phyloP scores from a whole-genome alignment of 2,113 vertebrate species.

The Silurus meridionalis region DNA sequence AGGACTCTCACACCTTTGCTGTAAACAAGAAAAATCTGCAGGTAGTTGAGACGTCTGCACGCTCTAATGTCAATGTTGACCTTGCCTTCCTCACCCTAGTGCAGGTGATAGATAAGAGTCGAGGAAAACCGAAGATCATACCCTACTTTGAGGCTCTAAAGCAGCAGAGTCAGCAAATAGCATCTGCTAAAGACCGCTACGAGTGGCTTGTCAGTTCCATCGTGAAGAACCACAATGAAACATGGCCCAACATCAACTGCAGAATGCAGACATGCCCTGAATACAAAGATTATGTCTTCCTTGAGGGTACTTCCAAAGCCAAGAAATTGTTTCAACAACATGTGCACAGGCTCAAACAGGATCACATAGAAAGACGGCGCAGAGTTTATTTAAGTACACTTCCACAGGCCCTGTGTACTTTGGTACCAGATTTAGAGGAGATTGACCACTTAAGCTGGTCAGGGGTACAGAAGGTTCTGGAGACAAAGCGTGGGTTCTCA shows the following conservation, averaged over 20 bases:
- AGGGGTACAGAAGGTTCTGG: conserved; percentile 85
- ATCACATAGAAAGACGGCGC: conserved; percentile 89
- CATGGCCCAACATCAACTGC: conserved; percentile 75
- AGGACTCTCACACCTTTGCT: conserved; percentile 92
- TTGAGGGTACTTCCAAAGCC: conserved; percentile 92
- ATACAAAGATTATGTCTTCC: conserved; percentile 91
- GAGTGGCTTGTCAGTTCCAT: conserved; percentile 88
- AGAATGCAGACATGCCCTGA: conserved; percentile 84
- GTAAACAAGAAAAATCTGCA: conserved; percentile 95
- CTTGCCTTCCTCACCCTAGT: conserved; percentile 90
- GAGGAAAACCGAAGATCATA: conserved; percentile 93
- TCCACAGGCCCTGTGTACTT: conserved; percentile 81
- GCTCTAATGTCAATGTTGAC: conserved; percentile 95
- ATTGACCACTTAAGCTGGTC: conserved; percentile 87
- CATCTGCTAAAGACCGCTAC: conserved; percentile 91
- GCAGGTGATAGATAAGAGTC: conserved; percentile 88
- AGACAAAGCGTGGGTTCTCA: conserved; percentile 85
- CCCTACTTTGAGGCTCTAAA: conserved; percentile 96
- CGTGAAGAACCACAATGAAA: conserved; percentile 90
- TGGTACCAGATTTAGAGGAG: conserved; percentile 86
- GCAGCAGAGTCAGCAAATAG: conserved; percentile 96
- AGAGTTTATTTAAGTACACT: conserved; percentile 81
- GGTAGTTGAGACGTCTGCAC: conserved; percentile 94
- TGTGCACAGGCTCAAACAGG: conserved; percentile 88
- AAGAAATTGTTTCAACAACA: conserved; percentile 95